phyloP scores from a whole-genome alignment of 2,797 vertebrate species.

The Melanotaenia parkinsoni region DNA sequence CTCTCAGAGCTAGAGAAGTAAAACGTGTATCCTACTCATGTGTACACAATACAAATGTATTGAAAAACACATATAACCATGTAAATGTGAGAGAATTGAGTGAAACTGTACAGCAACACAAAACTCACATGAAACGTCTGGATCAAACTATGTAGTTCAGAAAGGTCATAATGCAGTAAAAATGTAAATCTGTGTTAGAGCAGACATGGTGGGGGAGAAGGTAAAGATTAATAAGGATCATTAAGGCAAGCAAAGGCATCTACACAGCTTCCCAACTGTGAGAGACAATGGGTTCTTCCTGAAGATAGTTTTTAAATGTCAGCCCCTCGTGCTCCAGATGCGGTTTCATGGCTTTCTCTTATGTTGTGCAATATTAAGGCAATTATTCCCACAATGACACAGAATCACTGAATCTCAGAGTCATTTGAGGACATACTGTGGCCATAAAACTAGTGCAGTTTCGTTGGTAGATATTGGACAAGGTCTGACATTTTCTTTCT shows the following conservation, averaged over 20 bases:
- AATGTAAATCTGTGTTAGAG: neutral
- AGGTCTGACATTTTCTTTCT: conserved; percentile 64
- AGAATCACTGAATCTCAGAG: conserved; percentile 48
- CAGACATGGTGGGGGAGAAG: conserved; percentile 32
- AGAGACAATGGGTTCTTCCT: conserved; percentile 62
- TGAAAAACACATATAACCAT: conserved; percentile 9
- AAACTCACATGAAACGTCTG: neutral
- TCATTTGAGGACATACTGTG: conserved; percentile 43
- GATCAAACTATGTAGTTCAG: neutral
- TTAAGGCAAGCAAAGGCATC: conserved; percentile 62
- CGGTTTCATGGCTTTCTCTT: conserved; percentile 51
- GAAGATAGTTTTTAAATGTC: conserved; percentile 70
- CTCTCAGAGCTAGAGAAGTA: conserved; percentile 39
- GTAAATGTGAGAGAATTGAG: conserved; percentile 3
- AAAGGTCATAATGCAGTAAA: conserved; percentile 17
- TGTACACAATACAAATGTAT: conserved; percentile 34
- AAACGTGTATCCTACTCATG: conserved; percentile 48
- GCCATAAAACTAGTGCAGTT: neutral
- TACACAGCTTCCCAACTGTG: conserved; percentile 48
- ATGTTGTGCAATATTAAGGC: conserved; percentile 55
- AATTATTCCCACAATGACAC: conserved; percentile 69
- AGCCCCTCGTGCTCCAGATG: conserved; percentile 46
- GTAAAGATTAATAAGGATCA: conserved; percentile 68
- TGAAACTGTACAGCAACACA: neutral
- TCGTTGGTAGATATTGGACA: conserved; percentile 27